Evolutionary conservation across 2,797 vertebrate species (phyloP).

Genomic region (Hydrophis major): DNA sequence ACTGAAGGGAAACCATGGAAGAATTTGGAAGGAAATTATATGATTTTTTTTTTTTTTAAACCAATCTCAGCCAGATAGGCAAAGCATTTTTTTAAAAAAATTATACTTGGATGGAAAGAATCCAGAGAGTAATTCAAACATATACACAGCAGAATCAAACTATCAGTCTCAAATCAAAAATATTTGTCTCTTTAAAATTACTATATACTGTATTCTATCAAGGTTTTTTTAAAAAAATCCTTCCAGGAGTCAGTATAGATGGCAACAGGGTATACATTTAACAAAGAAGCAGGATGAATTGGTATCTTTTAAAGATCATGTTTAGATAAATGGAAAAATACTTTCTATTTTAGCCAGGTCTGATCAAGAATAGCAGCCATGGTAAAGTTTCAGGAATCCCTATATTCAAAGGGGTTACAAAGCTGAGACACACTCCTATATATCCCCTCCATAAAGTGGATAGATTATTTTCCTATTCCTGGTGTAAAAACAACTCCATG

Average conservation of each 20-base stretch:
- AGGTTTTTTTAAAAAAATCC: neutral
- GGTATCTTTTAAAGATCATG: neutral
- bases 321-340: neutral
- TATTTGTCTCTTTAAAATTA: neutral
- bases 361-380: neutral
- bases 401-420: neutral
- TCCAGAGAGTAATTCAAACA: neutral
- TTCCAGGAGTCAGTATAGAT: neutral
- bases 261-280: neutral
- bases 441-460: neutral
- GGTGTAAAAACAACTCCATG: neutral
- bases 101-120: neutral
- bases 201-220: neutral
- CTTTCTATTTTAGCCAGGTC: neutral
- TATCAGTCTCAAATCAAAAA: constrained; percentile 13
- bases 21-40: constrained; percentile 26
- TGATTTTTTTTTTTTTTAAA: neutral
- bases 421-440: neutral
- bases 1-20: constrained; percentile 10
- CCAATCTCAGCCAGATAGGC: neutral
- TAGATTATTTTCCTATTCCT: neutral
- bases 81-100: constrained; percentile 1
- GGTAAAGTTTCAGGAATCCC: neutral
- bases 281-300: neutral
- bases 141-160: neutral